Evolutionary conservation across 2,113 vertebrate genomes (phyloP), one percentile per base, ranked within the genome.

Genomic region (Zosterops pallidus): DNA sequence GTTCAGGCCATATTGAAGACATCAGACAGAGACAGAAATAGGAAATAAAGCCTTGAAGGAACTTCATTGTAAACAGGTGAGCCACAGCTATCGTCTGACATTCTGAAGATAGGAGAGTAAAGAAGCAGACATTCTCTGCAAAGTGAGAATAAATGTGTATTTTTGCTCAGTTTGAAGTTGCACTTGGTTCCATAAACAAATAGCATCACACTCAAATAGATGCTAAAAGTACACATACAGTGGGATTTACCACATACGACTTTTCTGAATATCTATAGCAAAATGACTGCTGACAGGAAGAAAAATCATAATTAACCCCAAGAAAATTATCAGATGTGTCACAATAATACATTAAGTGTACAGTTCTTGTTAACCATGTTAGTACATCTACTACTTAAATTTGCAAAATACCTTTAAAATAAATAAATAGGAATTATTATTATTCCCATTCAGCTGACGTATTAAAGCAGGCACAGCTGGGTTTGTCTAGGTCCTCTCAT

Each of bases 1-100:
- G 35, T 74, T 53, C 39, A 57, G 33, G n/a, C 52, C 64, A 83
- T 86, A 57, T 31, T 92, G 83, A 90, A 93, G 53, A 92, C 77
- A 95, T 88, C 68, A 83, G 41, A 14, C 57, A 86, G n/a, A 93
- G 50, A 10, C 83, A 95, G 86, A 90, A 95, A 86, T 12, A 80
- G 33, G 70, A 57, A 92, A 92, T 69, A 76, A 12, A 86, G n/a
- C 62, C 21, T 87, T 92, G 65, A 94, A 67, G 80, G 69, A 50
- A 79, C 16, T 79, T 91, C 4, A 4, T 2, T 60, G 33, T 86
- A 83, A 94, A 93, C 85, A 92, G 69, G 31, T 84, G 59, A 93
- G 57, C 57, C 26, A 82, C 37, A 79, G 52, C 33, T 69, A 44
- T 42, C 1, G 0, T 76, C 63, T 79, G 57, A 72, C 31, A 21